Percentiles rank a stretch among this genome's conserved stretches.
Evolutionary conservation across 2,888 invertebrate species (phyloP).

Genomic region (Zele albiditarsus): DNA sequence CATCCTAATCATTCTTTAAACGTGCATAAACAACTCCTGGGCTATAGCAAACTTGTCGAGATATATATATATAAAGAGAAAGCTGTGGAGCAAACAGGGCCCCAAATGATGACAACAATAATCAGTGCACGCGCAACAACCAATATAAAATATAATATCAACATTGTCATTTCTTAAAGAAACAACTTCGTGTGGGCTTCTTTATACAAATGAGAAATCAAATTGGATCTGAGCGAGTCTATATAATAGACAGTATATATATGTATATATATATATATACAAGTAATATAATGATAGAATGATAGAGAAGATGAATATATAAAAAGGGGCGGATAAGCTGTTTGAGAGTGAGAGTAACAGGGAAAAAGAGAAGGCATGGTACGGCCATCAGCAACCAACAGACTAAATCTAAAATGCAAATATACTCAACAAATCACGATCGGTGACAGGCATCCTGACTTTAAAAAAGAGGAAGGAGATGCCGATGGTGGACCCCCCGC

Average conservation of each 20-base stretch:
- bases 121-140: not conserved
- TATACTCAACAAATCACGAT: constrained; percentile 72
- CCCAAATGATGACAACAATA: not conserved
- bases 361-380: constrained; percentile 12
- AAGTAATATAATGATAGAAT: constrained; percentile 19
- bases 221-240: constrained; percentile 13
- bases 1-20: constrained; percentile 73
- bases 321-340: constrained; percentile 10
- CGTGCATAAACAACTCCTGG: constrained; percentile 70
- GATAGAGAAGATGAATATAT: constrained; percentile 26
- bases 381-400: constrained; percentile 62
- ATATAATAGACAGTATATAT: not conserved
- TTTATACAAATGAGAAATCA: constrained; percentile 7
- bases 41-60: too few relatives aligned
- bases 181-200: not conserved
- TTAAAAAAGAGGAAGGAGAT: constrained; percentile 61
- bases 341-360: constrained; percentile 6
- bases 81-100: not conserved
- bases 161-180: constrained; percentile 21
- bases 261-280: constrained; percentile 10
- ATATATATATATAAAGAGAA: constrained; percentile 42
- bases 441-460: constrained; percentile 71
- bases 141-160: constrained; percentile 31
- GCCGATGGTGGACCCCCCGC: constrained; percentile 69
- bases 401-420: constrained; percentile 72